Conservation (phyloP, 2,113 vertebrate genomes). For the Leptosomus discolor region DNA sequence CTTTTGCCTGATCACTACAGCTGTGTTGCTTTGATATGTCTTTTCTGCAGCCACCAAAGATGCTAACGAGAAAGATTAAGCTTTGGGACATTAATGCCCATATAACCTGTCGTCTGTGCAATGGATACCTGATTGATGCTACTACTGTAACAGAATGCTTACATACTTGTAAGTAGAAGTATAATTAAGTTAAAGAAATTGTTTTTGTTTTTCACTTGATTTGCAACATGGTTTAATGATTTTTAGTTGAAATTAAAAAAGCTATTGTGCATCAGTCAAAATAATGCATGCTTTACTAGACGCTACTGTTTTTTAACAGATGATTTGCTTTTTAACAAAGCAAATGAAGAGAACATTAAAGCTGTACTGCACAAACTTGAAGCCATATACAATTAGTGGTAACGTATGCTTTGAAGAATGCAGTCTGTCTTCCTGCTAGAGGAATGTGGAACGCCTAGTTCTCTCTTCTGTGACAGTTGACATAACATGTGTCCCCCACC, state of each 20-base stretch:
- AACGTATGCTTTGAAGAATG: not conserved
- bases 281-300: not conserved
- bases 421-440: not conserved
- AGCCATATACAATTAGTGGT: not conserved
- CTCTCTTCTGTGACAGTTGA: not conserved
- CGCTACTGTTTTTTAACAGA: not conserved
- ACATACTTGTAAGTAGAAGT: conserved; percentile 90
- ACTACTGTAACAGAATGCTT: conserved; percentile 99
- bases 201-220: not conserved
- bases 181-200: not conserved
- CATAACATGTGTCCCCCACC: not conserved
- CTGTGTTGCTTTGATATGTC: not conserved
- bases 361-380: not conserved
- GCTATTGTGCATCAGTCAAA: not conserved
- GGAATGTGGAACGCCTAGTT: not conserved
- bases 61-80: conserved; percentile 99
- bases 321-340: not conserved
- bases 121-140: conserved; percentile 97
- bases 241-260: not conserved
- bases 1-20: not conserved
- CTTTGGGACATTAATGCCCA: conserved; percentile 99
- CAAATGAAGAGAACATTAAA: not conserved
- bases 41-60: conserved; percentile 90
- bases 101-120: conserved; percentile 98
- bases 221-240: not conserved